Evolutionary conservation across 2,113 vertebrate species (phyloP).

Genomic region (Zosterops lateralis): DNA sequence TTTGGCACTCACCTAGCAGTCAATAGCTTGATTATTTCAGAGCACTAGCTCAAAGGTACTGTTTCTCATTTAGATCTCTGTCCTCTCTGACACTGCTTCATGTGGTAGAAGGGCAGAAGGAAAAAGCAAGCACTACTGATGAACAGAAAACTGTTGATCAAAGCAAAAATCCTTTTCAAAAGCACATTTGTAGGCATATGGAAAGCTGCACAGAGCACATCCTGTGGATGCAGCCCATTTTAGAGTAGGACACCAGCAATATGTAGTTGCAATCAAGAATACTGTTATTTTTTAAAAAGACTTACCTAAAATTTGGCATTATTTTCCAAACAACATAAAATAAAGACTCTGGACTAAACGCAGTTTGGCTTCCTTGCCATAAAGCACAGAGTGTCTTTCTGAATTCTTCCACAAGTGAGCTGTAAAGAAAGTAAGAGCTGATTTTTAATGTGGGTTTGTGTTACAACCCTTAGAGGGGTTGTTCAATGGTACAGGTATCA

Average conservation of each 20-base stretch:
- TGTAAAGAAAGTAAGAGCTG: slow-evolving; percentile 50
- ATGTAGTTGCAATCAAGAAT: background rate
- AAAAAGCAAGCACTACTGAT: background rate
- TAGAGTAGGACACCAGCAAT: background rate
- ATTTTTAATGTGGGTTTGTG: background rate
- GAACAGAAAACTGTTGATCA: background rate
- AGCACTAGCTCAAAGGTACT: background rate
- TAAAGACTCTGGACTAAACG: slow-evolving; percentile 95
- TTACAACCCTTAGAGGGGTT: background rate
- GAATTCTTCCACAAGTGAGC: slow-evolving; percentile 96
- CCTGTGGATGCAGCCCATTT: background rate
- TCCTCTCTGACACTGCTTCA: background rate
- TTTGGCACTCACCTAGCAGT: background rate
- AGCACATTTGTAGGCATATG: background rate
- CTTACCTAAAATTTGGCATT: slow-evolving; percentile 98
- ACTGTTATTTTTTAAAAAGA: background rate
- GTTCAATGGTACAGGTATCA: background rate
- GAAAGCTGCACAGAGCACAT: background rate
- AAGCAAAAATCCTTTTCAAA: background rate
- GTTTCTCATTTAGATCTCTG: background rate
- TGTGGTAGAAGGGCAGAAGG: background rate
- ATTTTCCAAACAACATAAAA: slow-evolving; percentile 99
- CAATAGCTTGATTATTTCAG: background rate
- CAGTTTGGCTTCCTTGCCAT: slow-evolving; percentile 94
- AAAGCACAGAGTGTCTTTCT: slow-evolving; percentile 96